Percentiles rank a stretch among this genome's conserved stretches.
Conservation (phyloP, 1,140 invertebrate species). For the Sminthurides bifidus region DNA sequence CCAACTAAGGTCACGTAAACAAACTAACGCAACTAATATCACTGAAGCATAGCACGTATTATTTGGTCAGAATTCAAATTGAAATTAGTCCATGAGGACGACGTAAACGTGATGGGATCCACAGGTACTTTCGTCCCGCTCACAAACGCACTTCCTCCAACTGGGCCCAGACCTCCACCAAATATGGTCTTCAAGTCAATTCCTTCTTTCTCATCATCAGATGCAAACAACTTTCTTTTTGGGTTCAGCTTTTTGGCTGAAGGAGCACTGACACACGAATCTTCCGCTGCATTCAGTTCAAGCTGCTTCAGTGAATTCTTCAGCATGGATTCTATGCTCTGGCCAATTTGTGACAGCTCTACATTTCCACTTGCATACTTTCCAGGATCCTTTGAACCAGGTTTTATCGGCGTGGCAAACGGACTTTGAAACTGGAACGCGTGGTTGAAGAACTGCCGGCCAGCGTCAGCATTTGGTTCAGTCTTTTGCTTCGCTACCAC, state of each 20-base stretch:
- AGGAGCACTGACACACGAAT: not conserved
- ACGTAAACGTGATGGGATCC: not conserved
- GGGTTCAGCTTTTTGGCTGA: conserved; percentile 7
- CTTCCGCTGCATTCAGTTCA: not conserved
- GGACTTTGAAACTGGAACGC: not conserved
- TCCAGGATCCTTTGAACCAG: not conserved
- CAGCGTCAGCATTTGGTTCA: not conserved
- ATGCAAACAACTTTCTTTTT: conserved; percentile 10
- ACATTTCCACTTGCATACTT: not conserved
- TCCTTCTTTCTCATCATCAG: conserved; percentile 6
- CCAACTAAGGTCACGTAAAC: not conserved
- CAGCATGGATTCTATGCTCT: not conserved
- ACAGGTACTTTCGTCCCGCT: not conserved
- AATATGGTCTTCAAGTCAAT: not conserved
- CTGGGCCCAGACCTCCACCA: not conserved
- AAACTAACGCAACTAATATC: not conserved
- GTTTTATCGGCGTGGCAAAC: too few species aligned
- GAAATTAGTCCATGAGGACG: conserved; percentile 19
- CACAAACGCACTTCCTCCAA: not conserved
- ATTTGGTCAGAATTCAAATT: conserved; percentile 12
- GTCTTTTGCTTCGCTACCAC: not conserved
- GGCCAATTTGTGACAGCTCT: not conserved
- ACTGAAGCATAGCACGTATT: not conserved
- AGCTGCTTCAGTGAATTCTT: not conserved
- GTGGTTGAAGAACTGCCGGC: not conserved